These are phyloP conservation scores for Drosophila nikananu DNA, from an alignment of 1,140 invertebrate genomes.

Conservation along the genomic window DNA sequence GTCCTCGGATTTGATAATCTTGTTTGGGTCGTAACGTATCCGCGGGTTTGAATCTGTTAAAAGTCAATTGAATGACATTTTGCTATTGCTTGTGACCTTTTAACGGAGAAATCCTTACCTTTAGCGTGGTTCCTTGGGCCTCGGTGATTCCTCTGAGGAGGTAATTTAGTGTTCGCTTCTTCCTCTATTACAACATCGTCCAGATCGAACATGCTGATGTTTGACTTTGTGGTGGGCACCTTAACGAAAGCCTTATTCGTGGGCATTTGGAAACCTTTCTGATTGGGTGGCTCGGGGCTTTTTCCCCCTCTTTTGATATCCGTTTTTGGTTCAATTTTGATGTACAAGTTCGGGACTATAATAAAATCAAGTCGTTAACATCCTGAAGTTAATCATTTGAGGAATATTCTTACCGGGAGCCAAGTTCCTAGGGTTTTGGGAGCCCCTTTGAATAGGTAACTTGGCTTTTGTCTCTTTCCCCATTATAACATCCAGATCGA, in stretches of 20 bases:
- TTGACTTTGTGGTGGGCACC: background rate
- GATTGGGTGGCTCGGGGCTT: background rate
- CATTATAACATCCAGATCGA: too few relatives aligned
- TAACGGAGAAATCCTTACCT: background rate
- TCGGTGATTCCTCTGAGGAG: background rate
- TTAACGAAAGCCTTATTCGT: background rate
- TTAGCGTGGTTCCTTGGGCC: too few relatives aligned
- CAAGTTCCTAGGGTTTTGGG: too few relatives aligned
- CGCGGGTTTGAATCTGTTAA: background rate
- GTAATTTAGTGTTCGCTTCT: background rate
- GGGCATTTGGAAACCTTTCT: background rate
- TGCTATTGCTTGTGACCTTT: background rate
- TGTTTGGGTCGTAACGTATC: background rate
- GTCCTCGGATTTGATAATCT: background rate
- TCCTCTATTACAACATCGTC: fast-evolving
- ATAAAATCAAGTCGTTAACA: background rate
- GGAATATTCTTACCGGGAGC: too few relatives aligned
- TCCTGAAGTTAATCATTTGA: too few relatives aligned
- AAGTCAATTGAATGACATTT: background rate
- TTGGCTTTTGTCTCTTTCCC: too few relatives aligned
- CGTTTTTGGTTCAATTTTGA: background rate
- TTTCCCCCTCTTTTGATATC: fast-evolving
- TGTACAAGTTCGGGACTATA: background rate
- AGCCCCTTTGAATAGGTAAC: too few relatives aligned
- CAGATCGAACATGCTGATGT: background rate